Conservation (phyloP, 2,888 invertebrate species). For the Lydus trimaculatus region DNA sequence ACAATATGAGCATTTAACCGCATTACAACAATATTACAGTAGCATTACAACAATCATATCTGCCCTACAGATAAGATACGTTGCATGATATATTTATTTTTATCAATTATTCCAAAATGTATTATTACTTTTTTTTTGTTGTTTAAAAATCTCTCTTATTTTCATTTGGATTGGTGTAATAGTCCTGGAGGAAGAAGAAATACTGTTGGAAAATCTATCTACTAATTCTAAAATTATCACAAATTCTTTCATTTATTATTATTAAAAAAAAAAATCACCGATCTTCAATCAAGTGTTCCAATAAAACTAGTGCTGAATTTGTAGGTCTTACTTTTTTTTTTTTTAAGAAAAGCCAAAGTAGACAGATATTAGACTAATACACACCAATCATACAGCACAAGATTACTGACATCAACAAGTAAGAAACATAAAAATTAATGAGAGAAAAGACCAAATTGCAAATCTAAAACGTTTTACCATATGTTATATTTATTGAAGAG, state of each 20-base stretch:
- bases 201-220: conserved; percentile 42
- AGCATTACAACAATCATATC: conserved; percentile 36
- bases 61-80: conserved; percentile 17
- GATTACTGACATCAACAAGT: conserved; percentile 33
- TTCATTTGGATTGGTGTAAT: conserved; percentile 55
- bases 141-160: not conserved
- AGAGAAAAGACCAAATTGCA: not conserved
- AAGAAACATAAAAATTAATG: conserved; percentile 21
- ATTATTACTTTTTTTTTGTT: not conserved
- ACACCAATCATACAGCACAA: conserved; percentile 50
- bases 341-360: conserved; percentile 37
- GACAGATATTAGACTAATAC: conserved; percentile 43
- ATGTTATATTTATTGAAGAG: not conserved
- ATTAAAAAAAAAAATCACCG: conserved; percentile 28
- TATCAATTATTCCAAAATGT: conserved; percentile 1
- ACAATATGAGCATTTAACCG: conserved; percentile 57
- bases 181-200: conserved; percentile 42
- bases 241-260: conserved; percentile 29
- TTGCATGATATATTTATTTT: conserved; percentile 16
- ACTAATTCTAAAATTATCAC: conserved; percentile 52
- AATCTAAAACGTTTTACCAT: conserved; percentile 41
- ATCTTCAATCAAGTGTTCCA: conserved; percentile 36
- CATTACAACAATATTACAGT: conserved; percentile 56
- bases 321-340: not conserved
- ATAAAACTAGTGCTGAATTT: conserved; percentile 49